Evolutionary conservation across 2,888 invertebrate species (phyloP).

Genomic region (Dendrolimus pini): DNA sequence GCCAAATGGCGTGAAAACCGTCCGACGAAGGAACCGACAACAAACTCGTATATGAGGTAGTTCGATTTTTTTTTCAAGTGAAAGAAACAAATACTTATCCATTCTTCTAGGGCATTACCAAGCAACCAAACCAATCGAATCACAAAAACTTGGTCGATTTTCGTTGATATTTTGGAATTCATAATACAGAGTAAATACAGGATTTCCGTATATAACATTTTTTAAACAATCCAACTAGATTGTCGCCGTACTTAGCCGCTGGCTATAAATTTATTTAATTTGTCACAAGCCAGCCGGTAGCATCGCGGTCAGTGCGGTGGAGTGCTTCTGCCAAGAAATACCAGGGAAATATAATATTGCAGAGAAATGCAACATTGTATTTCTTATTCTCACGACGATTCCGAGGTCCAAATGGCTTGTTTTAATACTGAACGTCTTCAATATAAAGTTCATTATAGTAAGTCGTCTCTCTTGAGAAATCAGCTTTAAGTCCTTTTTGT

Average conservation of each 20-base stretch:
- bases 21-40: too few species aligned
- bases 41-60: too few species aligned
- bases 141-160: too few species aligned
- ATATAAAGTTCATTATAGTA: conserved; percentile 20
- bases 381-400: conserved; percentile 14
- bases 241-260: conserved; percentile 23
- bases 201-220: background rate
- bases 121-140: too few species aligned
- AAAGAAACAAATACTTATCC: too few species aligned
- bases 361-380: conserved; percentile 11
- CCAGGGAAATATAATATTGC: conserved; percentile 27
- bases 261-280: conserved; percentile 53
- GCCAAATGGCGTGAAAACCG: too few species aligned
- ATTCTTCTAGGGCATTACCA: too few species aligned
- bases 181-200: too few species aligned
- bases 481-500: conserved; percentile 10
- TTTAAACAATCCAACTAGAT: conserved; percentile 2
- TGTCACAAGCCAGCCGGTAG: conserved; percentile 40
- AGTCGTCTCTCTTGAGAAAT: conserved; percentile 15
- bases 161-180: too few species aligned
- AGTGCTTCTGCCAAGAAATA: conserved; percentile 18
- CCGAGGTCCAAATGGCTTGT: conserved; percentile 17
- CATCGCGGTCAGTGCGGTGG: conserved; percentile 29
- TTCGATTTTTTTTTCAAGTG: too few species aligned
- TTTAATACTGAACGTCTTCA: conserved; percentile 21